Percentiles rank a stretch among this genome's conserved stretches.
phyloP scores from a whole-genome alignment of 2,888 invertebrate genomes.

The Galerucella pusilla region DNA sequence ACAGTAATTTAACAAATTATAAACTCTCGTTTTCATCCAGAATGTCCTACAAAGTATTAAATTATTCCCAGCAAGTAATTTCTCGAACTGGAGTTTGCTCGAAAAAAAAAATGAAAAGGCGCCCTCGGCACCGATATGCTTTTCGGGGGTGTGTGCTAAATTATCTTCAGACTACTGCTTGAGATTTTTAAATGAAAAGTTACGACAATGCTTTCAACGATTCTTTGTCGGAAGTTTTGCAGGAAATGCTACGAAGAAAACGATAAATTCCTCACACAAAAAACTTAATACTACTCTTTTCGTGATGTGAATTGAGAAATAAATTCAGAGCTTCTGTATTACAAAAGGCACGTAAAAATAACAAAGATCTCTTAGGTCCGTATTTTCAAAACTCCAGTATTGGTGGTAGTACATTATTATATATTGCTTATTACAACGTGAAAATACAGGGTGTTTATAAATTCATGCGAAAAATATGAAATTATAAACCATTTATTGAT shows the following conservation, averaged over 20 bases:
- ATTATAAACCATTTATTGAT: too few species aligned
- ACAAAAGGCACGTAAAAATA: slow-evolving; percentile 9
- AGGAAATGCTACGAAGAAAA: slow-evolving; percentile 33
- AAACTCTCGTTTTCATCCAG: neutral
- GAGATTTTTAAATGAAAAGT: slow-evolving; percentile 37
- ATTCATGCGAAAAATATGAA: too few species aligned
- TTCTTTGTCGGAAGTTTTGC: slow-evolving; percentile 34
- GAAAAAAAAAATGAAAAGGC: slow-evolving; percentile 18
- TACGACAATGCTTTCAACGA: slow-evolving; percentile 35
- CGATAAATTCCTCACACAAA: slow-evolving; percentile 33
- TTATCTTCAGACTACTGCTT: slow-evolving; percentile 33
- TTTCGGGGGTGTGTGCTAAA: slow-evolving; percentile 30
- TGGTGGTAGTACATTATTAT: neutral
- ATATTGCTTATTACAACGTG: neutral
- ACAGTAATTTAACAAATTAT: neutral
- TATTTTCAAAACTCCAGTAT: neutral
- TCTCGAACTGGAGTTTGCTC: slow-evolving; percentile 14
- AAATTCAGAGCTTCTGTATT: slow-evolving; percentile 14
- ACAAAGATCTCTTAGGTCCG: neutral
- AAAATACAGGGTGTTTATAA: too few species aligned
- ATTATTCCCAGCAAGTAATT: slow-evolving; percentile 19
- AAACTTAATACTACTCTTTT: slow-evolving; percentile 31
- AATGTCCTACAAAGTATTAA: slow-evolving; percentile 4
- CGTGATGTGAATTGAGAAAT: slow-evolving; percentile 30
- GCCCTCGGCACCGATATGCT: slow-evolving; percentile 16